Percentiles rank a stretch among this genome's conserved stretches.
Evolutionary conservation across 2,113 vertebrate species (phyloP).

Genomic region (Lophura nycthemera): DNA sequence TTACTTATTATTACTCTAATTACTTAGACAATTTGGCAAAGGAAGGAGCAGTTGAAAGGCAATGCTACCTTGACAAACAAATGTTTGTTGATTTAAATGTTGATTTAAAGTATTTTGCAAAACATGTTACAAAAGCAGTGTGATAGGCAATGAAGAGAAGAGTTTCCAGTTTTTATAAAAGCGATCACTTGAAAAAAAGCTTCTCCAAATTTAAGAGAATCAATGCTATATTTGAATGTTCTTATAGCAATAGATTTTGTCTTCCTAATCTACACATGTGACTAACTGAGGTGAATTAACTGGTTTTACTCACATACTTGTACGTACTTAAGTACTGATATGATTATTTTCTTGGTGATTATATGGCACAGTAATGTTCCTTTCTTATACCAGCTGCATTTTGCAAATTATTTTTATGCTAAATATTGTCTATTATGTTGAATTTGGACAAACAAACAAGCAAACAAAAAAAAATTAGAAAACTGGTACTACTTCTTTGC

Average conservation of each 20-base stretch:
- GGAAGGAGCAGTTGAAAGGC: not conserved
- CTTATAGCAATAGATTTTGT: not conserved
- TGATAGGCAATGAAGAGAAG: accelerated
- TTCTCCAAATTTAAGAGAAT: not conserved
- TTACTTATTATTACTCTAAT: not conserved
- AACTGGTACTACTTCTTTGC: not conserved
- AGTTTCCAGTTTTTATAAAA: not conserved
- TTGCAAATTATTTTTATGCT: not conserved
- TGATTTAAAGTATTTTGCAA: not conserved
- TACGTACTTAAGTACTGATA: not conserved
- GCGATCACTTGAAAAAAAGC: not conserved
- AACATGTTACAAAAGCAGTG: not conserved
- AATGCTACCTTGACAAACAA: not conserved
- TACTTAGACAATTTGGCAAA: not conserved
- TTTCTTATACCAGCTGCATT: not conserved
- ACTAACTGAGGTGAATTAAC: not conserved
- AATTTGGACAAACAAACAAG: not conserved
- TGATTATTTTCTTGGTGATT: not conserved
- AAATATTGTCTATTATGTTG: not conserved
- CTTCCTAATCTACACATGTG: not conserved
- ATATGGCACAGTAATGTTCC: not conserved
- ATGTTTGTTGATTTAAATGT: not conserved
- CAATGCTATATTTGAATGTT: not conserved
- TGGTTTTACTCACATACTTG: not conserved
- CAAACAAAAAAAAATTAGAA: not conserved